Base-by-base conservation (phyloP, 2,797 vertebrate species). In the Scarus forsteni region DNA sequence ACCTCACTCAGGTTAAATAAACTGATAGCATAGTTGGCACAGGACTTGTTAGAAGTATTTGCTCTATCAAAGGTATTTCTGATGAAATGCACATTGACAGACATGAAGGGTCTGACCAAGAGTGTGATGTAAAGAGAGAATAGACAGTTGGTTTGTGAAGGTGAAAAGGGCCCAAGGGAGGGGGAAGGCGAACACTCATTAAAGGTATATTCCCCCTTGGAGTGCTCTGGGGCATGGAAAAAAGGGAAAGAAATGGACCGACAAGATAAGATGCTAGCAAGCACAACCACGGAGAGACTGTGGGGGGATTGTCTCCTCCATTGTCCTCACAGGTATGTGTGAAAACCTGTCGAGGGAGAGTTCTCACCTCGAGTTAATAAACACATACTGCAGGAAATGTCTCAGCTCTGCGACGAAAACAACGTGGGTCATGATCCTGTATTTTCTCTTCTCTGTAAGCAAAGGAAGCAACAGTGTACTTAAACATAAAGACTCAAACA, bases 311-410 rank as follows among this genome's bases (percentile, higher is more conserved):
- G 85, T 73, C 48, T 80, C 67, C 64, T 74, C 80, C 48, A 6
- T 80, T 75, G 67, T 80, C 67, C 81, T 93, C 79, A 61, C 91
- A 87, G 85, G 79, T 89, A 89, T 57, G 85, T 92, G 92, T 89
- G 89, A 91, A 92, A 92, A 88, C 60, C 87, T 68, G 8, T 10
- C n/a, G 84, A 77, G 81, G 60, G 66, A 72, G 84, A 81, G 73
- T 85, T 92, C 85, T 83, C 90, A 86, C 90, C 80, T 89, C 58
- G 64, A 84, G 75, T 90, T 92, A 92, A 90, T 92, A 92, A 91
- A 92, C 90, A 86, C 90, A 89, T 82, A 79, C 81, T 73, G 70
- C 70, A 81, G 82, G 81, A 92, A 90, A 92, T 73, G 83, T 91
- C 88, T 85, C 89, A 81, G 73, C 73, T 89, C 73, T 63, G 81